Base-by-base conservation (phyloP, 2,797 vertebrate species). In the Pogonophryne albipinna region DNA sequence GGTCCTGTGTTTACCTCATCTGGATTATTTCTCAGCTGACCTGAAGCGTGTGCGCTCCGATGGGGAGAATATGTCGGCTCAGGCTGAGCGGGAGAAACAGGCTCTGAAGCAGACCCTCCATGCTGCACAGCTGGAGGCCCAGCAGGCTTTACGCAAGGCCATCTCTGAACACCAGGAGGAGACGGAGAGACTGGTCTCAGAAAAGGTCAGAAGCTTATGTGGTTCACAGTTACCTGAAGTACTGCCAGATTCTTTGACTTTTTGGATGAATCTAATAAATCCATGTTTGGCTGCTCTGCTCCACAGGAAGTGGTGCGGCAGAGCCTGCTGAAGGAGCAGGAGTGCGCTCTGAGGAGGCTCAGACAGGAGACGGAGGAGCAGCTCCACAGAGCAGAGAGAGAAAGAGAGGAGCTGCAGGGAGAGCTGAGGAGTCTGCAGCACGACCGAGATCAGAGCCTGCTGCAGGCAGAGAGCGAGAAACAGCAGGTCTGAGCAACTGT, bases 381-480 rank as follows among this genome's bases (percentile, higher is more conserved):
- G 83, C 83, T 94, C 47, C 93, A 86, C 3, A 90, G 53, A 66
- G 88, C 85, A 1, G 94, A 95, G 85, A 89, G 85, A 0, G 95
- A 97, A 73, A 92, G 91, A 20, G 97, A 98, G 41, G 95, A 96
- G 84, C 93, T 99, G 88, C 94, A 90, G 0, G 95, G 95, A 0
- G 96, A 97, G 84, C 86, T 98, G 9, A 87, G 91, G 0, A 82
- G 90, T 0, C 72, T 92, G 20, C 96, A 96, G 87, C 95, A 93
- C 11, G 95, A 97, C 55, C 88, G 95, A 0, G 97, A 97, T 1
- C 96, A 96, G 86, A 86, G 93, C 78, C 94, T 98, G 47, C 91
- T 98, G 31, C 95, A 96, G 92, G 96, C 97, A 0, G 97, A 97
- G 91, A 96, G 92, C 0, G 96, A 99, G 87, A 98, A 97, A 83